phyloP scores from a whole-genome alignment of 2,888 invertebrate species.

The Campoplex capitator region DNA sequence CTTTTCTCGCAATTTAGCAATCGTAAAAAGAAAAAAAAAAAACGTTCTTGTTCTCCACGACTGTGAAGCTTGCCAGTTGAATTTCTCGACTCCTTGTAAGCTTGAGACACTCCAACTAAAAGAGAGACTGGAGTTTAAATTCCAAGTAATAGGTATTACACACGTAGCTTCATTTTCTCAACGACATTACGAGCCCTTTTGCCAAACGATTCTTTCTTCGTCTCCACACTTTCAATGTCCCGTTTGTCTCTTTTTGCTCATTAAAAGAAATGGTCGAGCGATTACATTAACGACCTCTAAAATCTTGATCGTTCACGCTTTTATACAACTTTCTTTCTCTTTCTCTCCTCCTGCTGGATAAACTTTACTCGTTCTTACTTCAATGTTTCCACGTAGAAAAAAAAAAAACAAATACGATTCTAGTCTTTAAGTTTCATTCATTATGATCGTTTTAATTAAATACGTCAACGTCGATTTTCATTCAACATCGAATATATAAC shows the following conservation, averaged over 20 bases:
- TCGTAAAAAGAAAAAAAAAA: conserved; percentile 39
- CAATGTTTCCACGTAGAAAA: neutral
- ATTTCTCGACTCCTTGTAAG: conserved; percentile 7
- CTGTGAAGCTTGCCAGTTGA: neutral
- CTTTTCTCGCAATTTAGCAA: conserved; percentile 6
- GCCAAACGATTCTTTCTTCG: conserved; percentile 24
- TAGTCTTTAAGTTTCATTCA: neutral
- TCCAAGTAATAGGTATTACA: conserved; percentile 34
- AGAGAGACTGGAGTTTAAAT: conserved; percentile 31
- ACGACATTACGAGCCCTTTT: conserved; percentile 24
- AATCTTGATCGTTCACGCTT: conserved; percentile 1
- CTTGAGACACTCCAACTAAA: conserved; percentile 35
- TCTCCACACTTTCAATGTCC: neutral
- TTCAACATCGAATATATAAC: neutral
- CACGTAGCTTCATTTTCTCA: conserved; percentile 52
- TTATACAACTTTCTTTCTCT: neutral
- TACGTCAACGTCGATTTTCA: neutral
- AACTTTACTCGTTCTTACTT: neutral
- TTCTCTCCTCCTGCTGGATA: neutral
- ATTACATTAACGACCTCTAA: conserved; percentile 44
- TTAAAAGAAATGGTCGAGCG: conserved; percentile 45
- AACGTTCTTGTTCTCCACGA: neutral
- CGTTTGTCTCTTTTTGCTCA: conserved; percentile 26
- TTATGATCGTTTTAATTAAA: neutral
- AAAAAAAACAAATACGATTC: neutral